phyloP scores from a whole-genome alignment of 2,113 vertebrate genomes.

The Oncorhynchus tshawytscha region DNA sequence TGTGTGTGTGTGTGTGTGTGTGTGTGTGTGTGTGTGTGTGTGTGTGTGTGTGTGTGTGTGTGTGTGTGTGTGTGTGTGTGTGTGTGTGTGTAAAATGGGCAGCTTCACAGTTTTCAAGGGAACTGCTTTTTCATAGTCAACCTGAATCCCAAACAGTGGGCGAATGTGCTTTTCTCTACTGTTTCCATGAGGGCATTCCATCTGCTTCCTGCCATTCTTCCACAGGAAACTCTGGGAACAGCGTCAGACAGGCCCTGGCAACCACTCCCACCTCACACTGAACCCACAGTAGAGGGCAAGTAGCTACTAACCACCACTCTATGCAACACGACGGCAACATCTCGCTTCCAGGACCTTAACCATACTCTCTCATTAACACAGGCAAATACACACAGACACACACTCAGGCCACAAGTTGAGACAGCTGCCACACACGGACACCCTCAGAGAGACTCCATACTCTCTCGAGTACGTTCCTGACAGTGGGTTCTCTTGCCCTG shows the following conservation, averaged over 20 bases:
- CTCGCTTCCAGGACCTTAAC: neutral
- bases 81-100: too few species aligned
- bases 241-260: neutral
- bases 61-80: too few species aligned
- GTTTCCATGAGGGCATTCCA: constrained; percentile 71
- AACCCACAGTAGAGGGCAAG: constrained; percentile 5
- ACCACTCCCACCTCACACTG: constrained; percentile 20
- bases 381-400: neutral
- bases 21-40: too few species aligned
- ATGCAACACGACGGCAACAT: too few species aligned
- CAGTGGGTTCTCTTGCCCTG: neutral
- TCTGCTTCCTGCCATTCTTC: constrained; percentile 87
- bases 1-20: too few species aligned
- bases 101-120: neutral
- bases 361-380: neutral
- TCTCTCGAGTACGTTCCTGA: too few species aligned
- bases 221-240: constrained; percentile 73
- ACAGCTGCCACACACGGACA: neutral
- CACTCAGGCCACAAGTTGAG: neutral
- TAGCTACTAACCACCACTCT: too few species aligned
- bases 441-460: too few species aligned
- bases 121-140: neutral
- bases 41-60: too few species aligned
- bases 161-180: neutral
- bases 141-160: constrained; percentile 10